phyloP scores from a whole-genome alignment of 2,888 invertebrate genomes.

The Philereme vetulata region DNA sequence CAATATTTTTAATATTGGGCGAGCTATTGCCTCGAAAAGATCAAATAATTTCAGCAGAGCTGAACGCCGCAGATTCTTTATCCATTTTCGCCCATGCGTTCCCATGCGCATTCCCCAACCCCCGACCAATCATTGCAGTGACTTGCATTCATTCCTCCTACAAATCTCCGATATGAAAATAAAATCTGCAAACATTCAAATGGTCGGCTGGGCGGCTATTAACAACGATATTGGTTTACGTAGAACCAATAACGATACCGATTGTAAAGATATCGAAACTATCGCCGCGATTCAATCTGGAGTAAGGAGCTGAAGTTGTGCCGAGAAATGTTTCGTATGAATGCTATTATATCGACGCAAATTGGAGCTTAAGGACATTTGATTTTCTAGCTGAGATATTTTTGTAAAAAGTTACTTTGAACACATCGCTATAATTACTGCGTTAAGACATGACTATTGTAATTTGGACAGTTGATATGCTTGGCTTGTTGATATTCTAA shows the following conservation, averaged over 20 bases:
- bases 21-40: conserved; percentile 5
- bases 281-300: conserved; percentile 51
- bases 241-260: conserved; percentile 57
- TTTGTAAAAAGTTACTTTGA: background rate
- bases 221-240: conserved; percentile 61
- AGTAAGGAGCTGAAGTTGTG: conserved; percentile 40
- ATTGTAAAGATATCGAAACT: conserved; percentile 51
- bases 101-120: conserved; percentile 26
- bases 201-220: conserved; percentile 51
- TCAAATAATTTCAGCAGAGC: conserved; percentile 3
- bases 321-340: conserved; percentile 35
- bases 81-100: conserved; percentile 6
- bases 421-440: background rate
- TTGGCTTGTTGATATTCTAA: background rate
- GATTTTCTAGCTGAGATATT: background rate
- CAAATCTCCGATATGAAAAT: conserved; percentile 45
- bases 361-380: conserved; percentile 5
- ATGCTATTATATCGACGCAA: conserved; percentile 39
- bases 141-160: conserved; percentile 35
- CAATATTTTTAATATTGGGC: conserved; percentile 4
- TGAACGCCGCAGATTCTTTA: conserved; percentile 8
- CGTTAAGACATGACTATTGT: background rate
- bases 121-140: conserved; percentile 38
- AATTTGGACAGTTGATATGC: background rate
- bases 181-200: conserved; percentile 62